Percentiles rank a stretch among this genome's conserved stretches.
Conservation (phyloP, 2,797 vertebrate species). For the Eurystomus glaucurus region DNA sequence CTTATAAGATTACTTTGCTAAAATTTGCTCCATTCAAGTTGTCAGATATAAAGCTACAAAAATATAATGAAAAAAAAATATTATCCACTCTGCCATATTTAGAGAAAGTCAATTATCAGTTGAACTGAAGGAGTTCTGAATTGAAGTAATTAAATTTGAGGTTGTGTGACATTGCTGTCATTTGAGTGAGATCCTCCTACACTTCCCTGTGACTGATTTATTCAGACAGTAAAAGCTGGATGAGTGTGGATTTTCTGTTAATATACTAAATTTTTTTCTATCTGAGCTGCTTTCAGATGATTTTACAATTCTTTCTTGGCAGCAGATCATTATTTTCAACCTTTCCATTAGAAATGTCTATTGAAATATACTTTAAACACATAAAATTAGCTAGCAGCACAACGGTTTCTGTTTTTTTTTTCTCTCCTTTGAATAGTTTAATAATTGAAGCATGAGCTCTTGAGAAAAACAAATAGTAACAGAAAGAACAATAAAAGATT, state of each 20-base stretch:
- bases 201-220: background rate
- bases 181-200: background rate
- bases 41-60: background rate
- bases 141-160: constrained; percentile 46
- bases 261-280: constrained; percentile 1
- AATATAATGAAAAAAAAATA: background rate
- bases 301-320: background rate
- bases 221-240: background rate
- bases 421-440: background rate
- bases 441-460: background rate
- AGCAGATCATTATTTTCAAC: background rate
- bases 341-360: background rate
- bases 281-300: background rate
- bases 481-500: background rate
- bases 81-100: background rate
- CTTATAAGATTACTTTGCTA: background rate
- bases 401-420: background rate
- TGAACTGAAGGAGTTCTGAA: constrained; percentile 25
- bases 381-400: background rate
- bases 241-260: background rate
- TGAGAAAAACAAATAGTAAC: background rate
- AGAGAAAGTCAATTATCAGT: constrained; percentile 14
- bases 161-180: constrained; percentile 18
- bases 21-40: background rate
- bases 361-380: background rate